Conservation (phyloP, 1,140 invertebrate genomes). For the Oedothorax gibbosus region DNA sequence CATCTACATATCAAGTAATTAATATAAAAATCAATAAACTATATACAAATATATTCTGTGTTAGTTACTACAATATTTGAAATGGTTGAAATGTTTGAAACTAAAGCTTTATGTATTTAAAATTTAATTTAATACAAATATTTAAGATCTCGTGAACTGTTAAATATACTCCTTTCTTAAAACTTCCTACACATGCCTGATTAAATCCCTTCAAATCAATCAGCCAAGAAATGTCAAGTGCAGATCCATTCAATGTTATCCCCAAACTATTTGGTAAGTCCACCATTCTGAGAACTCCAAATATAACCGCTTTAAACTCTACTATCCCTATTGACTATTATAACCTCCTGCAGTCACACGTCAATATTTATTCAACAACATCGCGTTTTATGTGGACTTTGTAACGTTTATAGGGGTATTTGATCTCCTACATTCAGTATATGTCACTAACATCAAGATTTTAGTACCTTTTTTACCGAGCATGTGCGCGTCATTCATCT, state of each 20-base stretch:
- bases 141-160: too few species aligned
- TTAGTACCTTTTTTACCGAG: conserved; percentile 40
- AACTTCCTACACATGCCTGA: too few species aligned
- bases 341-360: conserved; percentile 7
- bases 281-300: conserved; percentile 8
- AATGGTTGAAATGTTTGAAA: too few species aligned
- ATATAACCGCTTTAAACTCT: conserved; percentile 35
- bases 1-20: too few species aligned
- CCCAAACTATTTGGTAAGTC: background rate
- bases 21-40: too few species aligned
- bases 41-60: too few species aligned
- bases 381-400: conserved; percentile 50
- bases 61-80: too few species aligned
- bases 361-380: conserved; percentile 51
- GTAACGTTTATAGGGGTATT: conserved; percentile 43
- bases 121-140: too few species aligned
- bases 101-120: too few species aligned
- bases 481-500: conserved; percentile 37
- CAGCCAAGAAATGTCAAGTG: too few species aligned
- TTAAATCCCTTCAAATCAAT: too few species aligned
- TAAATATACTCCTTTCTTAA: too few species aligned
- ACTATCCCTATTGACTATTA: conserved; percentile 38
- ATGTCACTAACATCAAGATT: conserved; percentile 51
- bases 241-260: background rate
- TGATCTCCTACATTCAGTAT: conserved; percentile 41